Evolutionary conservation across 2,113 vertebrate species (phyloP).

Genomic region (Tragelaphus buxtoni): DNA sequence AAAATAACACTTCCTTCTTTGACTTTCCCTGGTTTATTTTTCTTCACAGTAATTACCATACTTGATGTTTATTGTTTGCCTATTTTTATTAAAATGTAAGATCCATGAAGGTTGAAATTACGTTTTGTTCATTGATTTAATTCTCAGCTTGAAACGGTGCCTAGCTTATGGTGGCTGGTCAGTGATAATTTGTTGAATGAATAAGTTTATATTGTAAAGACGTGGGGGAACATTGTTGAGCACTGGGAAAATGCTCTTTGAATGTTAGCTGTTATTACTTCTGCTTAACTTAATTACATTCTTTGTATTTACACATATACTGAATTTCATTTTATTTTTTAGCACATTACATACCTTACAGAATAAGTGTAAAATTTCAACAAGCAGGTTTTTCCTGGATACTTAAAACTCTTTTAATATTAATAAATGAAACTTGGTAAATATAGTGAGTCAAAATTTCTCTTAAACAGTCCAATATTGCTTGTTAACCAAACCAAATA

Average conservation of each 20-base stretch:
- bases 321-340: slow-evolving; percentile 16
- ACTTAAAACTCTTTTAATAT: neutral
- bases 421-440: neutral
- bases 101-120: neutral
- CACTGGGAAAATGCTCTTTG: neutral
- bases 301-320: neutral
- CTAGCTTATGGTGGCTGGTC: neutral
- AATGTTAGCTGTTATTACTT: neutral
- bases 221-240: neutral
- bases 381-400: neutral
- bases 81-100: neutral
- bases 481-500: neutral
- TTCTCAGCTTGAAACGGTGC: neutral
- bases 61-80: neutral
- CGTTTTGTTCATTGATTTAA: neutral
- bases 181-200: neutral
- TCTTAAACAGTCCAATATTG: neutral
- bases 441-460: neutral
- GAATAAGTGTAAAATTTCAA: neutral
- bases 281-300: neutral
- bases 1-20: neutral
- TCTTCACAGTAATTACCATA: neutral
- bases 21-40: neutral
- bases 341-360: neutral
- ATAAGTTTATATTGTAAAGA: neutral